phyloP scores from a whole-genome alignment of 2,113 vertebrate genomes.

The Hippocampus zosterae region DNA sequence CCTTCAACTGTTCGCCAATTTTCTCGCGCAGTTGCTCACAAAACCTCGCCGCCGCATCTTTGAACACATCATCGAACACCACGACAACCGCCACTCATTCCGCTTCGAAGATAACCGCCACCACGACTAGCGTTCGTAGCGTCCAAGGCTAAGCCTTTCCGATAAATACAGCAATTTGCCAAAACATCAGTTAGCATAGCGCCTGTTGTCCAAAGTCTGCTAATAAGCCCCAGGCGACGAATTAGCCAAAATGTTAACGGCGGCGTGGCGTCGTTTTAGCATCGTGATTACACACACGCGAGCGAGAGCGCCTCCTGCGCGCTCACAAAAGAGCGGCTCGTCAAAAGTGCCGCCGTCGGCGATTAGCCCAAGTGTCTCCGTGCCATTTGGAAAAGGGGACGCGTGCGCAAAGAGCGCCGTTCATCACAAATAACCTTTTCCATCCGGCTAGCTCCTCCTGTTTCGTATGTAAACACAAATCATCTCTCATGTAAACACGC shows the following conservation, averaged over 20 bases:
- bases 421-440: not conserved
- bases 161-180: no score
- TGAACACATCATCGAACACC: no score
- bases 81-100: no score
- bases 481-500: not conserved
- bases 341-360: conserved; percentile 6
- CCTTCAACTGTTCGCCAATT: no score
- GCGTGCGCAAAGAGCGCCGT: not conserved
- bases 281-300: not conserved
- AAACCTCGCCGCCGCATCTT: no score
- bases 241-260: not conserved
- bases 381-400: not conserved
- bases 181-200: not conserved
- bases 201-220: not conserved
- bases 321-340: not conserved
- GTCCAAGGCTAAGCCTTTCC: no score
- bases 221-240: not conserved
- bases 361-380: conserved; percentile 1
- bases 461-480: not conserved
- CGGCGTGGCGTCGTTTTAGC: not conserved
- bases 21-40: no score
- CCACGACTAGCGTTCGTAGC: no score
- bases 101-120: not conserved
- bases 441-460: not conserved
- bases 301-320: no score